phyloP scores from a whole-genome alignment of 2,113 vertebrate genomes.

The Leptocoma aspasia region DNA sequence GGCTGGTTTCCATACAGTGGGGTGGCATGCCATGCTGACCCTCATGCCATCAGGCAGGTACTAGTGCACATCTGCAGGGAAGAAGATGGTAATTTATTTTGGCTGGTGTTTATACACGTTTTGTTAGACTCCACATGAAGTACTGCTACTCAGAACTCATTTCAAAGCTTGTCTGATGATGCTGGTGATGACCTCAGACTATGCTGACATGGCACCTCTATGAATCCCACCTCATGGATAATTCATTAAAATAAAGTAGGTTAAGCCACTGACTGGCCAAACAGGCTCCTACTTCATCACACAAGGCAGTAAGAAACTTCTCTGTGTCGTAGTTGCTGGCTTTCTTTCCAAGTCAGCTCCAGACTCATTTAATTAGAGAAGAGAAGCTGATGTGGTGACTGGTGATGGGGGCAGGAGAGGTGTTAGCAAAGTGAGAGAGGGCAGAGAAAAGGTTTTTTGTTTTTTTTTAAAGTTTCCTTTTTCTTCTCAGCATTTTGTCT shows the following conservation, averaged over 20 bases:
- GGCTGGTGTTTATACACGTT: background rate
- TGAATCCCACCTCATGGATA: background rate
- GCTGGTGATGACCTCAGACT: background rate
- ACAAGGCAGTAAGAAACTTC: background rate
- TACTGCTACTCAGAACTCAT: background rate
- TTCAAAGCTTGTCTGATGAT: background rate
- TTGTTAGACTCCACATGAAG: background rate
- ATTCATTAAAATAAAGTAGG: slow-evolving; percentile 27
- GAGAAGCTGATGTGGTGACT: background rate
- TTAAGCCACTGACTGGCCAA: background rate
- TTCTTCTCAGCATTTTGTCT: background rate
- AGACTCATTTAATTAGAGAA: background rate
- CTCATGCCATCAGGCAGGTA: background rate
- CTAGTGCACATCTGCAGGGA: background rate
- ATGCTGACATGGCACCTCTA: background rate
- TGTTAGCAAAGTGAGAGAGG: background rate
- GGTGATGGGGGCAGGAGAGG: background rate
- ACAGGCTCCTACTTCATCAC: slow-evolving; percentile 8
- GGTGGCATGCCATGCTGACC: background rate
- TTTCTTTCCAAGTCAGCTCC: background rate
- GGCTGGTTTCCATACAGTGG: background rate
- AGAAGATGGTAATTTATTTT: background rate
- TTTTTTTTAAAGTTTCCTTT: background rate
- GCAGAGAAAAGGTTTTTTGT: background rate
- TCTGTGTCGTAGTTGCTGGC: background rate